Conservation (phyloP, 2,888 invertebrate species). For the Melanophora roralis region DNA sequence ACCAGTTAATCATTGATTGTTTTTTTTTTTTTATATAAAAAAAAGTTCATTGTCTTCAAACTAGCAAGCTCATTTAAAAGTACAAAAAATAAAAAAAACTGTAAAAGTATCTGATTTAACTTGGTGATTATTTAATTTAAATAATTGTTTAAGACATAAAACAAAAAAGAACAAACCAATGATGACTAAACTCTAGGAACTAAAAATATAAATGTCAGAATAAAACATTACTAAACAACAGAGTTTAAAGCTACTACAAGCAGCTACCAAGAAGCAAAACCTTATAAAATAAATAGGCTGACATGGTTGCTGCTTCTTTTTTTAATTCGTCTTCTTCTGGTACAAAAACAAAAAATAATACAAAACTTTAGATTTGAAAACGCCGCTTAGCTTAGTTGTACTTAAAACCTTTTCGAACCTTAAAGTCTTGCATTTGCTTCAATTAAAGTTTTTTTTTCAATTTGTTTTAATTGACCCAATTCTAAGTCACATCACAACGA, state of each 20-base stretch:
- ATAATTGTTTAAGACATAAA: conserved; percentile 20
- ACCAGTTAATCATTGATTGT: conserved; percentile 6
- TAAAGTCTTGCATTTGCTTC: neutral
- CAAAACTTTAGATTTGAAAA: too few species aligned
- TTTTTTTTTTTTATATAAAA: neutral
- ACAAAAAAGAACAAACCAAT: conserved; percentile 40
- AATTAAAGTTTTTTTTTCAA: too few species aligned
- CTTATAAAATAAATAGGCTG: conserved; percentile 4
- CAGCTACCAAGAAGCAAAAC: conserved; percentile 21
- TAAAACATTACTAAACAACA: conserved; percentile 24
- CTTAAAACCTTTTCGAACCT: neutral
- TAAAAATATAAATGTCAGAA: conserved; percentile 27
- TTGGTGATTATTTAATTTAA: conserved; percentile 55
- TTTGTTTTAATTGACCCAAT: too few species aligned
- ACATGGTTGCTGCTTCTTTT: neutral
- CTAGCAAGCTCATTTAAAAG: conserved; percentile 2
- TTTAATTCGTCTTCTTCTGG: neutral
- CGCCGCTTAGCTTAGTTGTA: too few species aligned
- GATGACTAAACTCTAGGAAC: conserved; percentile 53
- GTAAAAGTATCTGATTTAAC: conserved; percentile 55
- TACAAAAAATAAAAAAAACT: conserved; percentile 11
- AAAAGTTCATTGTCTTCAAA: conserved; percentile 59
- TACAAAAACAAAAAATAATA: neutral
- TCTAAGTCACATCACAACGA: too few species aligned
- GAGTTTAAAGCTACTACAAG: conserved; percentile 33